Evolutionary conservation across 1,140 invertebrate genomes (phyloP).

Genomic region (Drosophila ficusphila): DNA sequence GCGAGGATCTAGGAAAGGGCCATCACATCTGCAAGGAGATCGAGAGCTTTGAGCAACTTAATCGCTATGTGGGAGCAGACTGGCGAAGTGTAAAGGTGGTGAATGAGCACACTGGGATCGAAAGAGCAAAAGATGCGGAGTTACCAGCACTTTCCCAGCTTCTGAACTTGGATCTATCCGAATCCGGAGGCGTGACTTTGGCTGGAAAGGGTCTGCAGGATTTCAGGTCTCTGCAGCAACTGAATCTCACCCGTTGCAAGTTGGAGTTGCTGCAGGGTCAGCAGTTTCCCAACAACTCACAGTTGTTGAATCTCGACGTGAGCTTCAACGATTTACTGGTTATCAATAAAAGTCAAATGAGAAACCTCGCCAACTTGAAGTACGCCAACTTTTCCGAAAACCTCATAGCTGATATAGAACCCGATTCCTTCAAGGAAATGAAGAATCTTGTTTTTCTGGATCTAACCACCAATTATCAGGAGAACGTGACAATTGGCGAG

Average conservation of each 20-base stretch:
- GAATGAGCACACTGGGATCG: constrained; percentile 45
- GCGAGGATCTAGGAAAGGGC: constrained; percentile 29
- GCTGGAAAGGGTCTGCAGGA: constrained; percentile 36
- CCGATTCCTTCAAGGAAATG: constrained; percentile 40
- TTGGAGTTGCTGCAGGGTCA: constrained; percentile 41
- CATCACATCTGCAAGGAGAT: constrained; percentile 54
- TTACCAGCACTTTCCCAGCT: constrained; percentile 24
- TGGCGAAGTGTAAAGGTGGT: constrained; percentile 51
- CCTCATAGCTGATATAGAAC: constrained; percentile 47
- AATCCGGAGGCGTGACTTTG: constrained; percentile 46
- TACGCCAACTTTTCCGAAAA: constrained; percentile 76
- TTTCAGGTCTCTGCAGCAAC: constrained; percentile 32
- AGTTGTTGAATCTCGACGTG: constrained; percentile 53
- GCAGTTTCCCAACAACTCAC: constrained; percentile 37
- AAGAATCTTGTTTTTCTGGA: constrained; percentile 47
- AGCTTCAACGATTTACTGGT: constrained; percentile 60
- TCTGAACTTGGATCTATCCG: constrained; percentile 43
- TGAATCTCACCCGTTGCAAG: constrained; percentile 60
- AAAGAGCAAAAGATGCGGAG: constrained; percentile 5
- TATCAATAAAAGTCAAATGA: constrained; percentile 31
- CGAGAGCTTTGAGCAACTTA: constrained; percentile 53
- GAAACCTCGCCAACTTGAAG: constrained; percentile 40
- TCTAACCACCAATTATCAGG: constrained; percentile 64
- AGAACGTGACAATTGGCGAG: constrained; percentile 50
- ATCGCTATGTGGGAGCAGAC: constrained; percentile 21